phyloP scores from a whole-genome alignment of 2,888 invertebrate species.

The Chloroclystis v-ata region DNA sequence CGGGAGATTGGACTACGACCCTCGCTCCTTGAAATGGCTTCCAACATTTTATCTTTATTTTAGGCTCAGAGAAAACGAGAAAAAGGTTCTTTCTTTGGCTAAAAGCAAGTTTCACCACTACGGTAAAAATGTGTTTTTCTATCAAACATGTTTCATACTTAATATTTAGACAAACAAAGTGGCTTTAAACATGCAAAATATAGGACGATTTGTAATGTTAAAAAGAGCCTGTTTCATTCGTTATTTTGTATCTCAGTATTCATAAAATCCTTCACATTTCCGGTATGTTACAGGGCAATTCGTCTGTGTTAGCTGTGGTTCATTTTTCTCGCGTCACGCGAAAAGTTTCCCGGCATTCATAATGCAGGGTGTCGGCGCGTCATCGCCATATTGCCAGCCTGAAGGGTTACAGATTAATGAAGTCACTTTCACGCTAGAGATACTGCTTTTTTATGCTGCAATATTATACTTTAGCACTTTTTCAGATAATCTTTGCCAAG shows the following conservation, averaged over 20 bases:
- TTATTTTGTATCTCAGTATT: not conserved
- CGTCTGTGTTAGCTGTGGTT: conserved; percentile 60
- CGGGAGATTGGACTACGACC: conserved; percentile 27
- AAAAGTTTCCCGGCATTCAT: conserved; percentile 69
- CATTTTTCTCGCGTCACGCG: conserved; percentile 76
- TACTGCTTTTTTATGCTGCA: conserved; percentile 22
- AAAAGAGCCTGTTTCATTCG: no score
- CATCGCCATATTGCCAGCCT: conserved; percentile 66
- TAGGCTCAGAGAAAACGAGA: not conserved
- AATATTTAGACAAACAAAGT: no score
- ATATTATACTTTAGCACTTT: no score
- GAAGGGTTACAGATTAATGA: conserved; percentile 68
- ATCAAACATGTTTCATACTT: no score
- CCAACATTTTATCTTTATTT: not conserved
- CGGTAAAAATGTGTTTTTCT: no score
- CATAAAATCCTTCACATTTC: conserved; percentile 8
- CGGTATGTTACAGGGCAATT: conserved; percentile 65
- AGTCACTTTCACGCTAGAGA: conserved; percentile 35
- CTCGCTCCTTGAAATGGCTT: not conserved
- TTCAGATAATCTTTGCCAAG: no score
- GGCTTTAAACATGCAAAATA: no score
- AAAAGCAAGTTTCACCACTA: no score
- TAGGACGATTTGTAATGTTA: no score
- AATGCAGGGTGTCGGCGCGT: conserved; percentile 75
- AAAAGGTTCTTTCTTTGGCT: not conserved